Evolutionary conservation across 2,113 vertebrate species (phyloP), one percentile per base, ranked within the genome.

Genomic region (Microcebus lehilahytsara): DNA sequence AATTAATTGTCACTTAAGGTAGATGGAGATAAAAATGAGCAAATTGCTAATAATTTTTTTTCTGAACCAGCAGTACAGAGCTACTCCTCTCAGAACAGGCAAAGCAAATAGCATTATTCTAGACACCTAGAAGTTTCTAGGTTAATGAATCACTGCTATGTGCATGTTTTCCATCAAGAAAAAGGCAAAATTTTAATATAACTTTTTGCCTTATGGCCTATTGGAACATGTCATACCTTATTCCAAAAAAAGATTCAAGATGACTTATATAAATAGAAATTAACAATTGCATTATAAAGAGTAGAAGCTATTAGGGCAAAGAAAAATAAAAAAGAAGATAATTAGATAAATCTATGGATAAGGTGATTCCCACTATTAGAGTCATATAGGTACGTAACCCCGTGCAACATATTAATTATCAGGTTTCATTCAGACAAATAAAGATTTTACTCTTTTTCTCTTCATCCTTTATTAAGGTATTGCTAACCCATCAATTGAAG

Each of bases 1-100:
- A 78, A 86, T 81, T 56, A 84, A 69, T 71, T 80, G 42, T 91
- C 37, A 75, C 20, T 85, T 19, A 67, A 46, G 27, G n/a, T 58
- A 22, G 53, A 95, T 34, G 88, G 78, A 85, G 34, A 75, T 6
- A 46, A 95, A 95, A 77, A 85, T 85, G 27, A 69, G 11, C 32
- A 85, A 86, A 66, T n/a, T 85, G 42, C 25, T 85, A 91, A 40
- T 91, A 91, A 96, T 66, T 85, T n/a, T 74, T 94, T 66, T 85
- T 86, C 67, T 64, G n/a, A 71, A 58, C 72, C 51, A 85, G 32
- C 34, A 95, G 9, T 79, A 23, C 14, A 49, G 9, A 92, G 25
- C 12, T 69, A 67, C 83, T 91, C 30, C 53, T 77, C 66, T 72
- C 16, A 78, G 14, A 94, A 77, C 11, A 79, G 9, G 17, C 2